Conservation (phyloP, 2,113 vertebrate genomes). For the Pogonocichla stellata region DNA sequence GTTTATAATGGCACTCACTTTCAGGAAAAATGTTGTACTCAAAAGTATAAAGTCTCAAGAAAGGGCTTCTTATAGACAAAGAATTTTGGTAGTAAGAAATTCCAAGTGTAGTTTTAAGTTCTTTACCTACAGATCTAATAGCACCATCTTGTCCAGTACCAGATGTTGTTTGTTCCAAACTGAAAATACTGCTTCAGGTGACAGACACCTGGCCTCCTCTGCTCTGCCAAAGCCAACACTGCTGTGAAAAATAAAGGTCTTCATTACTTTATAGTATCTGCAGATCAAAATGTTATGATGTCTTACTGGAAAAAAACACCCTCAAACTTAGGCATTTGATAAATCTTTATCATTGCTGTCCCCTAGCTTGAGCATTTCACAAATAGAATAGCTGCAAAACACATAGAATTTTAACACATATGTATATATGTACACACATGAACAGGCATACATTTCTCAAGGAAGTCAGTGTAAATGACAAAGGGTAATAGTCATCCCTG, state of each 20-base stretch:
- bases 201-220: not conserved
- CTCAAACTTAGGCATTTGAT: not conserved
- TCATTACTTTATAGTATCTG: not conserved
- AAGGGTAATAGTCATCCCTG: not conserved
- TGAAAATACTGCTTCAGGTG: not conserved
- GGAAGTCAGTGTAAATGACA: not conserved
- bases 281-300: not conserved
- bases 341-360: not conserved
- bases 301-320: fast-evolving
- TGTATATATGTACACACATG: fast-evolving
- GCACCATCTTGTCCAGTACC: not conserved
- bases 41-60: not conserved
- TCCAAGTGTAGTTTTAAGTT: not conserved
- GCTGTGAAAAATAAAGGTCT: not conserved
- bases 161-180: not conserved
- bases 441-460: not conserved
- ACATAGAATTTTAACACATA: not conserved
- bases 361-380: not conserved
- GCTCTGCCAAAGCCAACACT: not conserved
- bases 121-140: not conserved
- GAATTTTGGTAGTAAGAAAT: not conserved
- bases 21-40: not conserved
- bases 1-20: not conserved
- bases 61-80: not conserved
- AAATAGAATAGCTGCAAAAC: not conserved